Percentiles rank a stretch among this genome's conserved stretches.
Conservation (phyloP, 2,113 vertebrate genomes). For the Rhinoptilus africanus region DNA sequence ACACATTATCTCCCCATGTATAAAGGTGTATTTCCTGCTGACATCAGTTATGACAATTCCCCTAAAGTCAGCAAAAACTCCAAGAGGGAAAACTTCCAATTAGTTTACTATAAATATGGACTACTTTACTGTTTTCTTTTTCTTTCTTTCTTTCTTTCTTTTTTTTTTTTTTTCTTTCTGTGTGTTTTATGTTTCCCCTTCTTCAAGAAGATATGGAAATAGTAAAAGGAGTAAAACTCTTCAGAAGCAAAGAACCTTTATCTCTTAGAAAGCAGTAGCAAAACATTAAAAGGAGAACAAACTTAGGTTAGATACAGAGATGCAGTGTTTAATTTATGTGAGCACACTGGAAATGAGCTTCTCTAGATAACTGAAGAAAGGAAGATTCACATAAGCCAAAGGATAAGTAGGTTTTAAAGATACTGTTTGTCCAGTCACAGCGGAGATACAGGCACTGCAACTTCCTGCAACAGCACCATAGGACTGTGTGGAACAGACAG, state of each 20-base stretch:
- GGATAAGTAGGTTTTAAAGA: slow-evolving; percentile 19
- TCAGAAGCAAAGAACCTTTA: slow-evolving; percentile 1
- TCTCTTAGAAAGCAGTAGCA: neutral
- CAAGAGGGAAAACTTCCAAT: neutral
- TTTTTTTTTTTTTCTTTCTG: neutral
- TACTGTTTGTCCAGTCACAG: neutral
- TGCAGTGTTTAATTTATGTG: slow-evolving; percentile 31
- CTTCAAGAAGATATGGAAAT: neutral
- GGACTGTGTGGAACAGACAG: neutral
- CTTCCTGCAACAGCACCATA: neutral
- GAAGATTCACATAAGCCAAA: neutral
- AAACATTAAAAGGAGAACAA: neutral
- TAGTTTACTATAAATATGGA: neutral
- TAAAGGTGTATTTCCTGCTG: neutral
- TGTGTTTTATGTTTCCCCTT: neutral
- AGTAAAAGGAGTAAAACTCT: neutral
- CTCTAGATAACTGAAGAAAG: slow-evolving; percentile 17
- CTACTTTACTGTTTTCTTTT: neutral
- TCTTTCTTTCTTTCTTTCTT: neutral
- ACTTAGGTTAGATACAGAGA: slow-evolving; percentile 33
- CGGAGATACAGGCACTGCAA: neutral
- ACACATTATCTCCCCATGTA: neutral
- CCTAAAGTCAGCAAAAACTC: neutral
- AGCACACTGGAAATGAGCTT: slow-evolving; percentile 17
- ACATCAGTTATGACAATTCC: neutral